Base-by-base conservation (phyloP, 2,888 invertebrate genomes). In the Drosophila siamana region DNA sequence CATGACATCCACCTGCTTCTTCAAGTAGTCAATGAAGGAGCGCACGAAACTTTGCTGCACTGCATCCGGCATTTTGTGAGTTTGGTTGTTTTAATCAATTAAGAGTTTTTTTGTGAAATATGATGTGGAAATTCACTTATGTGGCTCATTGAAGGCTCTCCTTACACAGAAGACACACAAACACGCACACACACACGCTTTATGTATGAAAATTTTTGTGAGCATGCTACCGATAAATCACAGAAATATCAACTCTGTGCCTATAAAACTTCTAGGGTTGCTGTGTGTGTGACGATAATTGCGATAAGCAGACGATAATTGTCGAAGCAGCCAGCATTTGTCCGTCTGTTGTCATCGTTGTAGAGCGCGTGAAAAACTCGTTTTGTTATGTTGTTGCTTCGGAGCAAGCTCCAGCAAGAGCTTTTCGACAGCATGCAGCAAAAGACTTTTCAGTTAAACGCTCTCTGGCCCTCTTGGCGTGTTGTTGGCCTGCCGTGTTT, bases 11-110 rank as follows among this genome's bases (percentile, higher is more conserved):
- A 90, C 86, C 65, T 92, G 92, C 59, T 89, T 86, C 75, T 91
- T 90, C 19, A 92, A 60, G 68, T 91, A 92, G 26, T 85, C 86
- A 22, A 92, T 86, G 70, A 92, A 92, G 40, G 91, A 87, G 46
- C 89, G 88, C 4, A 92, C 91, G 70, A 92, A 92, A 41, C 85
- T 86, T 63, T 92, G 90, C 54, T 92, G 90, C 33, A 92, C 90
- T 82, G 85, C 86, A 75, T 92, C 92, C 60, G 86, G 79, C 92
- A 92, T 92, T 19, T 74, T 80, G 57, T 13, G 2, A 38, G 7
- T 59, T 13, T 19, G 6, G 40, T 50, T 33, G 13, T 62, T 41
- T 47, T 19, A 19, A 19, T 19, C 3, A 4, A 19, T 11, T 33
- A 52, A 16, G 36, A 46, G 59, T 26, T 43, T 33, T 47, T 60